A percentile compares a stretch with the other conserved stretches of the same genome.
Conservation (phyloP, 1,140 invertebrate species). For the Zelostemma sp. region DNA sequence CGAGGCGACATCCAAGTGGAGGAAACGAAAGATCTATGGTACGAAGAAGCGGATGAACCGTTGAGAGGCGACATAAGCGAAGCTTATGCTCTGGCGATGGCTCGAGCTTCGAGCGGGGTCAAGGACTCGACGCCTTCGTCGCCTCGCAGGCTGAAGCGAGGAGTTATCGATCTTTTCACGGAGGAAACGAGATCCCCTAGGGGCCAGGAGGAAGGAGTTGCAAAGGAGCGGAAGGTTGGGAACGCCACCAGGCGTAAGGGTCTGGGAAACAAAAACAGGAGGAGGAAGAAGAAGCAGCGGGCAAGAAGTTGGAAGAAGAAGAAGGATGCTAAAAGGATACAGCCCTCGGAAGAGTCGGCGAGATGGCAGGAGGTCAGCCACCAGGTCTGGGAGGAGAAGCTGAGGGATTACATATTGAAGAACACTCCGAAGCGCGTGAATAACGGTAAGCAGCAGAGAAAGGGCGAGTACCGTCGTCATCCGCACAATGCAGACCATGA, state of each 20-base stretch:
- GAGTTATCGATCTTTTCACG: slow-evolving; percentile 36
- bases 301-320: slow-evolving; percentile 11
- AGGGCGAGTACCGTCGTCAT: slow-evolving; percentile 12
- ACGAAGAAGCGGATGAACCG: slow-evolving; percentile 39
- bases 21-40: slow-evolving; percentile 29
- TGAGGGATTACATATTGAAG: slow-evolving; percentile 57
- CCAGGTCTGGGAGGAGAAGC: slow-evolving; percentile 20
- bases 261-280: slow-evolving; percentile 18
- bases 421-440: slow-evolving; percentile 47
- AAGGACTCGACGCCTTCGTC: neutral
- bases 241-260: slow-evolving; percentile 27
- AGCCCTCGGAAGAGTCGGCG: neutral
- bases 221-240: slow-evolving; percentile 30
- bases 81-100: slow-evolving; percentile 21
- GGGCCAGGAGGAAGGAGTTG: slow-evolving; percentile 61
- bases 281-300: slow-evolving; percentile 12
- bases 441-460: neutral
- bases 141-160: slow-evolving; percentile 37
- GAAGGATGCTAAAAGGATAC: neutral
- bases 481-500: too few species aligned
- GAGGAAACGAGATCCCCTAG: slow-evolving; percentile 38
- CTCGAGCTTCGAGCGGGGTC: neutral
- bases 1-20: slow-evolving; percentile 60
- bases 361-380: neutral
- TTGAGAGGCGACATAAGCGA: slow-evolving; percentile 58